Evolutionary conservation across 1,140 invertebrate species (phyloP).

Genomic region (Megalonaias nervosa): DNA sequence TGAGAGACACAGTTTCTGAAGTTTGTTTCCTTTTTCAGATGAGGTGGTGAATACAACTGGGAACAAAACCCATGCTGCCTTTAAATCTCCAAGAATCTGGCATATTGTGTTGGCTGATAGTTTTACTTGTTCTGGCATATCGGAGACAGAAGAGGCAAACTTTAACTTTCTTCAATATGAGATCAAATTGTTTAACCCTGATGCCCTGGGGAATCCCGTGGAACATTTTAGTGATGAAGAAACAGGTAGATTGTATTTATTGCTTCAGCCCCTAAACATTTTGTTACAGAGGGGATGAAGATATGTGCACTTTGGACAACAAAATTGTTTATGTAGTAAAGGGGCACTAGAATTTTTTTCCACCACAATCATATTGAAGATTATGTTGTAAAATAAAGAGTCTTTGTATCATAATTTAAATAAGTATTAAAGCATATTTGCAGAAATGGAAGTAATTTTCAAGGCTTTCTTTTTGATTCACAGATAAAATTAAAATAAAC

Average conservation of each 20-base stretch:
- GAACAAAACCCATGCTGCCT: constrained; percentile 48
- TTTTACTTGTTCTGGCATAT: constrained; percentile 51
- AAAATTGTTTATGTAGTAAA: too few relatives aligned
- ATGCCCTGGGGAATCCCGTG: constrained; percentile 61
- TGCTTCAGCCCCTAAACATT: background rate
- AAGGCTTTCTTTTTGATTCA: too few relatives aligned
- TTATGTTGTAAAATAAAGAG: too few relatives aligned
- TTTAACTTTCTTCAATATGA: constrained; percentile 52
- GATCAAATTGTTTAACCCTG: constrained; percentile 63
- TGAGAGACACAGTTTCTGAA: background rate
- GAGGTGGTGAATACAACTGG: constrained; percentile 45
- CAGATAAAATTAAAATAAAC: too few relatives aligned
- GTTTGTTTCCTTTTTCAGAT: constrained; percentile 42
- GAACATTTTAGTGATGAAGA: constrained; percentile 68
- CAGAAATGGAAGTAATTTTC: too few relatives aligned
- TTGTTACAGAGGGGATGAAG: background rate
- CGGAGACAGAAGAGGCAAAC: constrained; percentile 21
- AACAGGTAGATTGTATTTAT: constrained; percentile 44
- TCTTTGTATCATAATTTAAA: too few relatives aligned
- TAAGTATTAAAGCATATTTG: too few relatives aligned
- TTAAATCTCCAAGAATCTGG: constrained; percentile 53
- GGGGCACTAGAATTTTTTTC: too few relatives aligned
- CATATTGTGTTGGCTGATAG: constrained; percentile 61
- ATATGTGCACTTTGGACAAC: background rate
- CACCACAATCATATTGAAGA: too few relatives aligned